These are phyloP conservation scores for Procambarus clarkii DNA, from an alignment of 1,140 invertebrate species.

Conservation along the genomic window DNA sequence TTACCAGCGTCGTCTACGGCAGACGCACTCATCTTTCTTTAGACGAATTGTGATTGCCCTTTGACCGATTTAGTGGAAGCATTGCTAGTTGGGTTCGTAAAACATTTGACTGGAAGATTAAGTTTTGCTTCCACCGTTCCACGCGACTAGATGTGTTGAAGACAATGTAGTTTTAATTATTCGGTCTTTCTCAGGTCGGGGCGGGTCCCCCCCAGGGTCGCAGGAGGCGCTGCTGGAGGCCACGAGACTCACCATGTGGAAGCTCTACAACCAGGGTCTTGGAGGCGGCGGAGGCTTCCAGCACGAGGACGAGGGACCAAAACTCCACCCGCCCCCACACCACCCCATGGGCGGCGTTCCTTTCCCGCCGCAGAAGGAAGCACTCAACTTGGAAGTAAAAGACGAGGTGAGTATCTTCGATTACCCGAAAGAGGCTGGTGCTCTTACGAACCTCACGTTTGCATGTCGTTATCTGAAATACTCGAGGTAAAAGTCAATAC, in stretches of 20 bases:
- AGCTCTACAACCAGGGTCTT: conserved; percentile 81
- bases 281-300: conserved; percentile 73
- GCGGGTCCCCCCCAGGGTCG: conserved; percentile 76
- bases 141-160: too few relatives aligned
- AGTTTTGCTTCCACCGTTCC: too few relatives aligned
- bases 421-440: not conserved
- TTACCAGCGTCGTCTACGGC: too few relatives aligned
- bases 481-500: too few relatives aligned
- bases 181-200: conserved; percentile 38
- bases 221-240: conserved; percentile 82
- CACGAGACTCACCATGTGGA: conserved; percentile 87
- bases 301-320: conserved; percentile 79
- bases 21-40: not conserved
- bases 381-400: conserved; percentile 79
- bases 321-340: conserved; percentile 69
- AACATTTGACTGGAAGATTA: too few relatives aligned
- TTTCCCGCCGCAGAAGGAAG: conserved; percentile 79
- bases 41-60: too few relatives aligned
- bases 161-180: not conserved
- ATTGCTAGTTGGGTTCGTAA: too few relatives aligned
- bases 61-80: too few relatives aligned
- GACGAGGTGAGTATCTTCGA: conserved; percentile 72
- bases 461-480: not conserved
- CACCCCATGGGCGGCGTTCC: conserved; percentile 74
- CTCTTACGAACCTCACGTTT: not conserved